Percentiles rank a stretch among this genome's conserved stretches.
phyloP scores from a whole-genome alignment of 2,797 vertebrate genomes.

The Helostoma temminkii region DNA sequence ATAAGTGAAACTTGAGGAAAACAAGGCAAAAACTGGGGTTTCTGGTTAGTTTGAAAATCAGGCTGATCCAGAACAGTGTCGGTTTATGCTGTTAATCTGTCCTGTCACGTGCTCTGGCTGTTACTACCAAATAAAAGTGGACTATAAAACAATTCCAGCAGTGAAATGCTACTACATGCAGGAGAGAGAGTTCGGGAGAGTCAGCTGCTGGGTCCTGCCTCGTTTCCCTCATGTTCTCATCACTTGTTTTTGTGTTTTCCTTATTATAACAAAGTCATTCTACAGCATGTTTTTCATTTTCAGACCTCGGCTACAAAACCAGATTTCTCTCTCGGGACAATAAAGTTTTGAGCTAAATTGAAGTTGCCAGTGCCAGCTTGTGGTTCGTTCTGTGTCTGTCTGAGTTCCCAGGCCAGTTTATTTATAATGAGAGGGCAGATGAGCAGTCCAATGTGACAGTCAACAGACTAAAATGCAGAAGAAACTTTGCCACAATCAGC shows the following conservation, averaged over 20 bases:
- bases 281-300: slow-evolving; percentile 34
- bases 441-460: slow-evolving; percentile 2
- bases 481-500: not conserved
- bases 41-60: not conserved
- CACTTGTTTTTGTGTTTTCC: slow-evolving; percentile 12
- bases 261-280: slow-evolving; percentile 22
- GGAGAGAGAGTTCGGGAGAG: not conserved
- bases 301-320: slow-evolving; percentile 22
- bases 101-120: not conserved
- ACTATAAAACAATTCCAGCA: slow-evolving; percentile 34
- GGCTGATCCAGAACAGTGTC: not conserved
- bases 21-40: not conserved
- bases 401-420: slow-evolving; percentile 47
- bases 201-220: slow-evolving; percentile 5
- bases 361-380: slow-evolving; percentile 37
- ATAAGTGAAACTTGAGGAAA: slow-evolving; percentile 15
- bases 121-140: slow-evolving; percentile 39
- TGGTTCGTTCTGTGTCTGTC: slow-evolving; percentile 5
- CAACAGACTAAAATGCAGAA: slow-evolving; percentile 9
- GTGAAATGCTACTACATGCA: not conserved
- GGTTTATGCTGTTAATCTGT: not conserved
- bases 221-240: slow-evolving; percentile 15
- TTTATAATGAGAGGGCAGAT: slow-evolving; percentile 48
- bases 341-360: slow-evolving; percentile 45
- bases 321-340: slow-evolving; percentile 39